Conservation (phyloP, 2,797 vertebrate species). For the Triplophysa bombifrons region DNA sequence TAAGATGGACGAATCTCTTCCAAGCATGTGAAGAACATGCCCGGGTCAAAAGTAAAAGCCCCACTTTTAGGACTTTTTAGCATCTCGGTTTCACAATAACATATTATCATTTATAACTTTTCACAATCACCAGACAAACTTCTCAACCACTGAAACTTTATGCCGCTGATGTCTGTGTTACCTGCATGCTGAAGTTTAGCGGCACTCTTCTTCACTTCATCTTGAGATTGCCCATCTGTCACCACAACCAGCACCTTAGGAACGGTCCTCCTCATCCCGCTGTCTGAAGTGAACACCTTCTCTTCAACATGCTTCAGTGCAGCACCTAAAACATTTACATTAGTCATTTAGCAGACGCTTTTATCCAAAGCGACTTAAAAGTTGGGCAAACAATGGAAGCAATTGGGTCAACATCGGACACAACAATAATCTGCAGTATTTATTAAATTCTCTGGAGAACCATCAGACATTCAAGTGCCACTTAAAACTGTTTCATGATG, state of each 20-base stretch:
- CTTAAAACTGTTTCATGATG: no score
- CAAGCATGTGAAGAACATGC: background rate
- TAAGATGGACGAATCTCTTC: background rate
- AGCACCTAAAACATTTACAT: constrained; percentile 74
- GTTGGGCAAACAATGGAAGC: no score
- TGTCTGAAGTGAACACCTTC: constrained; percentile 91
- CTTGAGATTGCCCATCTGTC: constrained; percentile 96
- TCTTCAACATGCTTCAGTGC: constrained; percentile 92
- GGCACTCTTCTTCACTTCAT: constrained; percentile 95
- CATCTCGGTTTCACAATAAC: no score
- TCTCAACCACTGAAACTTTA: background rate
- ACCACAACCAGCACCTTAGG: constrained; percentile 98
- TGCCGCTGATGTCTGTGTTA: constrained; percentile 63
- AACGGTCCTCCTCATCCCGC: constrained; percentile 92
- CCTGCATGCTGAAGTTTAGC: constrained; percentile 90
- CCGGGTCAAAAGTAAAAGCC: background rate
- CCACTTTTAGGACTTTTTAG: no score
- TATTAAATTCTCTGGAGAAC: background rate
- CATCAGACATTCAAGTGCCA: no score
- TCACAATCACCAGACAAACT: background rate
- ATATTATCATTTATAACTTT: no score
- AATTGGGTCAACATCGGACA: background rate
- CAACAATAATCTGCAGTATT: background rate
- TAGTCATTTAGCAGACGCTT: no score
- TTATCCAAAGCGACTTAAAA: no score